Base-by-base conservation (phyloP, 1,140 invertebrate species). In the Philopotamus ludificatus region DNA sequence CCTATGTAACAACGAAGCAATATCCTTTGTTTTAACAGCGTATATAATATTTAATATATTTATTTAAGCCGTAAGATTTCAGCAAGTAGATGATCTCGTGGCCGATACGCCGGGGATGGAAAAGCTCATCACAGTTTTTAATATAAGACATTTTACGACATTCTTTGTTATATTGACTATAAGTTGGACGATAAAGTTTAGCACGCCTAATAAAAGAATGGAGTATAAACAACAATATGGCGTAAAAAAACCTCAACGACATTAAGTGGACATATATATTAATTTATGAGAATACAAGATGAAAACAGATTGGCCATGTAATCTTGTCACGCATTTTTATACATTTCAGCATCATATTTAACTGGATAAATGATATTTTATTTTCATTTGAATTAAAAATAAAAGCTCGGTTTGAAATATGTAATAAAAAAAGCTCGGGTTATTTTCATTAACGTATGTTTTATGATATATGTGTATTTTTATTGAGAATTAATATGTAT, bases 81-180 rank as follows among this genome's bases (percentile, higher is more conserved):
- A 47, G 4, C 8, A 47, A 47, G 44, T 8, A 47, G 15, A 47
- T 20, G 44, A 7, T 16, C 8, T 7, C 18, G 44, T 8, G 15
- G 44, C 44, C 44, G 44, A 47, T 47, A 47, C 44, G 18, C 44
- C 4, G 18, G 44, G 44, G 44, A 47, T 47, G 44, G 18, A 47
- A 47, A 47, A 47, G 44, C 44, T 47, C 44, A 47, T 47, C 44
- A 47, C 44, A 20, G 44, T 47, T 47, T 47, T 47, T 47, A 47
- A 47, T 47, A 47, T 47, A 47, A 47, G 44, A 16, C 10, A 47
- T 47, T 47, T 47, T 47, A 47, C 44, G 44, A 47, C 44, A 47
- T 47, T 47, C 44, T 47, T 47, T 47, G 44, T 47, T 47, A 47
- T 20, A 20, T 16, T 16, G 44, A 47, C 44, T 47, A 47, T 47